These are phyloP conservation scores for Acromyrmex echinatior DNA, from an alignment of 1,140 invertebrate species.

Conservation along the genomic window DNA sequence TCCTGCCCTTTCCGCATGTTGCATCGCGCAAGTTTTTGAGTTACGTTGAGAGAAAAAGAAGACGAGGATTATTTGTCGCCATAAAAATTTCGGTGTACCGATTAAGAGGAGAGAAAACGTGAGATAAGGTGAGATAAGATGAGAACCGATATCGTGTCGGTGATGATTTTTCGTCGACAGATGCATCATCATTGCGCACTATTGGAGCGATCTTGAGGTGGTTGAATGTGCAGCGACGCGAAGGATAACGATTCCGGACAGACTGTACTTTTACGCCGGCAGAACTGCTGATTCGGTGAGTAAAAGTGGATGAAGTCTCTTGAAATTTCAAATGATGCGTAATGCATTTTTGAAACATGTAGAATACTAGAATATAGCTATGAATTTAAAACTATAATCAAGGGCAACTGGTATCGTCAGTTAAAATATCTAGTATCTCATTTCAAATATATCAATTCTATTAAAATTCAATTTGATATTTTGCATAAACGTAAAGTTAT, in stretches of 20 bases:
- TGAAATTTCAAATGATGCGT: not conserved
- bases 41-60: not conserved
- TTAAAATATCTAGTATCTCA: not conserved
- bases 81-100: conserved; percentile 35
- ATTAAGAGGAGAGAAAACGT: not conserved
- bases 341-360: not conserved
- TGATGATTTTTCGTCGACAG: conserved; percentile 1
- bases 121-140: conserved; percentile 29
- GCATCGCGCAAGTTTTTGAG: conserved; percentile 12
- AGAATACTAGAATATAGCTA: not conserved
- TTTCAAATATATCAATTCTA: not conserved
- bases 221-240: conserved; percentile 67
- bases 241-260: conserved; percentile 59
- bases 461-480: not conserved
- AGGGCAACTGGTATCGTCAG: not conserved
- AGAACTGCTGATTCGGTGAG: conserved; percentile 63
- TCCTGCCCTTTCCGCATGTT: conserved; percentile 16
- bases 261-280: not conserved
- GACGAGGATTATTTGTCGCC: not conserved
- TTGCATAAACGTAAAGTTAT: not conserved
- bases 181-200: conserved; percentile 4
- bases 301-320: not conserved
- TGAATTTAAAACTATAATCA: not conserved
- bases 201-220: conserved; percentile 63
- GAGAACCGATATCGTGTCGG: conserved; percentile 40